A percentile compares a stretch with the other conserved stretches of the same genome.
phyloP scores from a whole-genome alignment of 2,888 invertebrate genomes.

The Lithophane ornitopus region DNA sequence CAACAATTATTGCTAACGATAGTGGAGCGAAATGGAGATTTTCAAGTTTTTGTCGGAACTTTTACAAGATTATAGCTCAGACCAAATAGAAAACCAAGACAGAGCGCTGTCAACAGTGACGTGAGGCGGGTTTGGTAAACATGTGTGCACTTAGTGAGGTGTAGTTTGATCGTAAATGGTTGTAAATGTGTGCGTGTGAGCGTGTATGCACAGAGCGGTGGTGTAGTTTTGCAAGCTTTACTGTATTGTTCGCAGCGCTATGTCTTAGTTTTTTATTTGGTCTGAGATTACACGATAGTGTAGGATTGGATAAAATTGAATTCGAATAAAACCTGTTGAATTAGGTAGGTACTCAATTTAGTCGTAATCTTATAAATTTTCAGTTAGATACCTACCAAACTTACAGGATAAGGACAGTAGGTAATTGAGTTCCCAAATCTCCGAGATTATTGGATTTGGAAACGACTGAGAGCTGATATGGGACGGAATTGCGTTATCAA shows the following conservation, averaged over 20 bases:
- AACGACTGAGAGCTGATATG: slow-evolving; percentile 17
- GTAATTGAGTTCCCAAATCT: slow-evolving; percentile 39
- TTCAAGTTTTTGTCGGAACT: background rate
- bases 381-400: background rate
- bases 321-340: slow-evolving; percentile 3
- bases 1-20: no score
- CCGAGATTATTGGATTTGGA: slow-evolving; percentile 38
- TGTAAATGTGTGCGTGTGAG: no score
- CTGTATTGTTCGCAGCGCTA: no score
- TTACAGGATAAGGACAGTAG: slow-evolving; percentile 2
- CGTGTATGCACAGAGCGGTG: no score
- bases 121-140: no score
- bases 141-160: no score
- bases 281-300: background rate
- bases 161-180: no score
- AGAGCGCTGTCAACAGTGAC: no score
- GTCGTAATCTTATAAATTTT: slow-evolving; percentile 17
- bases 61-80: background rate
- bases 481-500: slow-evolving; percentile 17
- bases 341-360: background rate
- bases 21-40: background rate
- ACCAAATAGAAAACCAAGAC: no score
- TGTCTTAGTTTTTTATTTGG: no score
- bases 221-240: no score
- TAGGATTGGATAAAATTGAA: slow-evolving; percentile 10